These are phyloP conservation scores for Apogon talboti DNA, from an alignment of 2,797 vertebrate genomes.

Conservation along the genomic window DNA sequence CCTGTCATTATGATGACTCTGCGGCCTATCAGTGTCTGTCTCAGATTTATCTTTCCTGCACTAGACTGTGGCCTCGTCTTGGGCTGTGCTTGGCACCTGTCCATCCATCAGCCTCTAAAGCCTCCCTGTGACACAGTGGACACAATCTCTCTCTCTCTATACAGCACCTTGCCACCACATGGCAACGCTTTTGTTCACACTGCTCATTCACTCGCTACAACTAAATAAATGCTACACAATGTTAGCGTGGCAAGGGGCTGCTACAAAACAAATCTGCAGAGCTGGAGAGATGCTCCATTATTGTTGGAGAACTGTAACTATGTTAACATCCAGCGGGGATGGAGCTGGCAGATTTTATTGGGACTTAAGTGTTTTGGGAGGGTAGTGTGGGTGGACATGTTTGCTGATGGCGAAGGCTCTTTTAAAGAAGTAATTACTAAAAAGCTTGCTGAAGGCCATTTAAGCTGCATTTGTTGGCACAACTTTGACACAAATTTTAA, in stretches of 20 bases:
- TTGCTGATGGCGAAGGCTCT: constrained; percentile 58
- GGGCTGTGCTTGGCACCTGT: constrained; percentile 66
- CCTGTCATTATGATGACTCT: constrained; percentile 75
- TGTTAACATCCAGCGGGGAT: constrained; percentile 38
- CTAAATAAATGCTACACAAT: constrained; percentile 34
- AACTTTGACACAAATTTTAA: constrained; percentile 35
- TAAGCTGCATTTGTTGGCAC: constrained; percentile 49
- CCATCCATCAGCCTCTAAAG: constrained; percentile 73
- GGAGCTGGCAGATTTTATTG: constrained; percentile 51
- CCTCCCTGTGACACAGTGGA: constrained; percentile 43
- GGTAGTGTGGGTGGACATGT: constrained; percentile 61
- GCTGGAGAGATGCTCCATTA: constrained; percentile 44
- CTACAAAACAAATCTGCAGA: constrained; percentile 41
- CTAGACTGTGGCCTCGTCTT: constrained; percentile 66
- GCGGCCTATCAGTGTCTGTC: constrained; percentile 68
- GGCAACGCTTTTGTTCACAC: constrained; percentile 31
- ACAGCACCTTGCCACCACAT: constrained; percentile 21
- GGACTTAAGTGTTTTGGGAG: constrained; percentile 52
- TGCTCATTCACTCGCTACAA: constrained; percentile 12
- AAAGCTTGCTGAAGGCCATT: constrained; percentile 60
- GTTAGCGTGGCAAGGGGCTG: background rate
- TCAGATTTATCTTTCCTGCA: constrained; percentile 75
- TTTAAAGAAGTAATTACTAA: constrained; percentile 69
- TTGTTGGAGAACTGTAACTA: constrained; percentile 28
- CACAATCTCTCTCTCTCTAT: constrained; percentile 42